A percentile compares a stretch with the other conserved stretches of the same genome.
These are phyloP conservation scores for Eristalis pertinax DNA, from an alignment of 2,888 invertebrate genomes.

Conservation along the genomic window DNA sequence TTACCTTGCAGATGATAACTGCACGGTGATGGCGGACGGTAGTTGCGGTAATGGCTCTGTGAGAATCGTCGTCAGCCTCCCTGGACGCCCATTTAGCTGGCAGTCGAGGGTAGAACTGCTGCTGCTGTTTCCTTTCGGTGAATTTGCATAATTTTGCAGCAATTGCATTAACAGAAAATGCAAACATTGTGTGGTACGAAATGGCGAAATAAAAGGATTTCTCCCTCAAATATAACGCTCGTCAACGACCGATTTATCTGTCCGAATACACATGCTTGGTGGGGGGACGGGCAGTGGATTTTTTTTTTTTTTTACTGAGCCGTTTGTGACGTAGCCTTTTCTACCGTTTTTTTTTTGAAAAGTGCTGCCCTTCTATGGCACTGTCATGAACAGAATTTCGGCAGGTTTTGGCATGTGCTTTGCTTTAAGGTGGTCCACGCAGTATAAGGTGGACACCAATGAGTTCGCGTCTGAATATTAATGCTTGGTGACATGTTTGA, in stretches of 20 bases:
- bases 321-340: background rate
- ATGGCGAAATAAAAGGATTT: conserved; percentile 69
- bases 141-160: conserved; percentile 72
- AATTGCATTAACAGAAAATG: conserved; percentile 73
- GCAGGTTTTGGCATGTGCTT: background rate
- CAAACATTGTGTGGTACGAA: conserved; percentile 70
- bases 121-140: conserved; percentile 49
- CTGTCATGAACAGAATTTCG: background rate
- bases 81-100: conserved; percentile 29
- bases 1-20: conserved; percentile 64
- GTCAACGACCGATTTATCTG: conserved; percentile 68
- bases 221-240: conserved; percentile 57
- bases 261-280: conserved; percentile 38
- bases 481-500: too few species aligned
- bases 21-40: conserved; percentile 10
- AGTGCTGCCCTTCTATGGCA: background rate
- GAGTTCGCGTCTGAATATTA: background rate
- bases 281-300: background rate
- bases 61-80: conserved; percentile 23
- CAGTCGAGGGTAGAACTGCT: background rate
- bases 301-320: conserved; percentile 24
- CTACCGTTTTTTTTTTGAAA: background rate
- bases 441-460: background rate
- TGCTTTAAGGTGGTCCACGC: background rate
- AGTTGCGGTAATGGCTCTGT: background rate